These are phyloP conservation scores for Pterobdella sp. DNA, from an alignment of 2,888 invertebrate species.

Conservation along the genomic window DNA sequence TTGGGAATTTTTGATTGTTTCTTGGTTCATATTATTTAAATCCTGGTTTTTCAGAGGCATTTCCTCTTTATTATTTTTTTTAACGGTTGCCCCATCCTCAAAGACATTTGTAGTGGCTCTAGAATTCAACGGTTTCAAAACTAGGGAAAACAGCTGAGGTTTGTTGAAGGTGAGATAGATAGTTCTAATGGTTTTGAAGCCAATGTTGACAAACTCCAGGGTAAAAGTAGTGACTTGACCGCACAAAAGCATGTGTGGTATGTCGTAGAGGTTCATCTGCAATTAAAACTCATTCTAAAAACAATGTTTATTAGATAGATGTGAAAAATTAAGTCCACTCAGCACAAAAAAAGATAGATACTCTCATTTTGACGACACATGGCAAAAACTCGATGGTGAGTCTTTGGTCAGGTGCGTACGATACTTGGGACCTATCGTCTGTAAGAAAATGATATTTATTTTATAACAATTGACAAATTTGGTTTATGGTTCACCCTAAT, in stretches of 20 bases:
- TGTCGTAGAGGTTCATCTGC: constrained; percentile 19
- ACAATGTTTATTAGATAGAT: background rate
- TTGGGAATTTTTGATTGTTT: too few species aligned
- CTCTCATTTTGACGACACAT: constrained; percentile 3
- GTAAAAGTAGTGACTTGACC: constrained; percentile 8
- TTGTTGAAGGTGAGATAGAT: constrained; percentile 17
- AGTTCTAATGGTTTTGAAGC: background rate
- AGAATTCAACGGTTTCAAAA: background rate
- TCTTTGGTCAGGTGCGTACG: constrained; percentile 16
- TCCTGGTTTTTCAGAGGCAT: too few species aligned
- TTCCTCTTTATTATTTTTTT: background rate
- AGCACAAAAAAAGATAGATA: background rate
- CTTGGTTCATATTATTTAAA: too few species aligned
- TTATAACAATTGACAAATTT: background rate
- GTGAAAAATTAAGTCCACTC: background rate
- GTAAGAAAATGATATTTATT: background rate
- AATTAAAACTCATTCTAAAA: background rate
- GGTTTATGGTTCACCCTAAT: background rate
- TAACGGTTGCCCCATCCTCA: background rate
- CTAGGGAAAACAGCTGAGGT: constrained; percentile 15
- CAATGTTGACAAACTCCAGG: constrained; percentile 18
- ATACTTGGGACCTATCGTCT: constrained; percentile 14
- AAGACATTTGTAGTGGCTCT: background rate
- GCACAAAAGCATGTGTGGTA: constrained; percentile 15
- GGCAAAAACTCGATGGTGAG: constrained; percentile 15